Conservation (phyloP, 2,888 invertebrate genomes). For the Carabus problematicus region DNA sequence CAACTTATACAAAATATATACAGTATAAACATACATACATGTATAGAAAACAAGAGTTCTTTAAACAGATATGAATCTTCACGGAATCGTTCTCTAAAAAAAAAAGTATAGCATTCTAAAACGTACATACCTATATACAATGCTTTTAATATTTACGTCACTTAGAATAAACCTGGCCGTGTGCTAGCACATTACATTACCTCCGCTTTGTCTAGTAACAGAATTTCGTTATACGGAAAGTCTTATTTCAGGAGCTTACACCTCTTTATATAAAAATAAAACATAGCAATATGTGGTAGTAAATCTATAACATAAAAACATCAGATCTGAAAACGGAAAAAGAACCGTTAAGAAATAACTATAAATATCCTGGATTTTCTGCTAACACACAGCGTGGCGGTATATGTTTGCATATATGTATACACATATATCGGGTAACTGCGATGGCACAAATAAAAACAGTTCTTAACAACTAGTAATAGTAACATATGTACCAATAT, state of each 20-base stretch:
- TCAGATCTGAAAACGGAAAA: too few relatives aligned
- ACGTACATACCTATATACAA: slow-evolving; percentile 30
- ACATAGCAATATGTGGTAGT: slow-evolving; percentile 10
- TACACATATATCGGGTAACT: slow-evolving; percentile 24
- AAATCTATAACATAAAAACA: not conserved
- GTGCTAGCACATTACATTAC: slow-evolving; percentile 12
- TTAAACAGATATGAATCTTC: too few relatives aligned
- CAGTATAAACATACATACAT: not conserved
- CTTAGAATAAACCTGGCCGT: not conserved
- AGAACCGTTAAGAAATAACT: not conserved
- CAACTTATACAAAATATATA: not conserved
- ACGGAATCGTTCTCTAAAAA: too few relatives aligned
- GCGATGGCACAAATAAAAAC: slow-evolving; percentile 33
- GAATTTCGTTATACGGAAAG: not conserved
- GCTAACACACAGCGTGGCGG: too few relatives aligned
- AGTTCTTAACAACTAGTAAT: slow-evolving; percentile 23
- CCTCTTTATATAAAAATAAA: not conserved
- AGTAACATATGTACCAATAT: slow-evolving; percentile 16
- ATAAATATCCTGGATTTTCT: not conserved
- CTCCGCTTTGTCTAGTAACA: not conserved
- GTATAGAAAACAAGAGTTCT: too few relatives aligned
- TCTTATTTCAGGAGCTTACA: not conserved
- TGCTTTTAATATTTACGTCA: slow-evolving; percentile 20
- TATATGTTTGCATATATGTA: not conserved
- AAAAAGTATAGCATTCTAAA: slow-evolving; percentile 3